Conservation (phyloP, 2,797 vertebrate genomes). For the Chromis chromis region DNA sequence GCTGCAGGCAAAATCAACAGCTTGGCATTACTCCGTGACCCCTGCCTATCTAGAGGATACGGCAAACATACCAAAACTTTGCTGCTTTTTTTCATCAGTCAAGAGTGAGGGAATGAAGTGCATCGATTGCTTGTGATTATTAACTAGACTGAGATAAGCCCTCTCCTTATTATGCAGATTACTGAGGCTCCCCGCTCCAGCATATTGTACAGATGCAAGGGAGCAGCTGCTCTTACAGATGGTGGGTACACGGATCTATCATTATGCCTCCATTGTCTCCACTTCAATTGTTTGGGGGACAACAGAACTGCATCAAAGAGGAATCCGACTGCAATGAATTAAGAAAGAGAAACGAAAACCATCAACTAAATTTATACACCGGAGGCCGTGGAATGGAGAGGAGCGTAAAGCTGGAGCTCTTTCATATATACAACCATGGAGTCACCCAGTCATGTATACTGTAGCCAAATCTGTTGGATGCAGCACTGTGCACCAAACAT, state of each 20-base stretch:
- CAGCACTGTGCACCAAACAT: conserved; percentile 87
- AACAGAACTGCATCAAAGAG: conserved; percentile 90
- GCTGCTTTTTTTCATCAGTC: conserved; percentile 79
- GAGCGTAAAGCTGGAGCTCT: conserved; percentile 83
- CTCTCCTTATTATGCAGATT: conserved; percentile 99
- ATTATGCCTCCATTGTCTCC: conserved; percentile 99
- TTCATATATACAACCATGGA: conserved; percentile 80
- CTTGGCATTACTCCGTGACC: conserved; percentile 88
- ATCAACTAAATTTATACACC: conserved; percentile 90
- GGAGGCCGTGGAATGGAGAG: conserved; percentile 83
- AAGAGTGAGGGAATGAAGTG: conserved; percentile 97
- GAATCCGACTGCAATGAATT: conserved; percentile 93
- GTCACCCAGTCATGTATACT: conserved; percentile 87
- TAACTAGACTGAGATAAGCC: conserved; percentile 99
- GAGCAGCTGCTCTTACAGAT: conserved; percentile 99
- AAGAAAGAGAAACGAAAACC: conserved; percentile 87
- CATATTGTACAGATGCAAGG: conserved; percentile 99
- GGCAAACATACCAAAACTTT: conserved; percentile 88
- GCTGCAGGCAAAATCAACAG: conserved; percentile 88
- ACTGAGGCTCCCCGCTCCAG: conserved; percentile 96
- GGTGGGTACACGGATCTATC: conserved; percentile 99
- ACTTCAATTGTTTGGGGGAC: conserved; percentile 93
- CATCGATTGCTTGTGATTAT: conserved; percentile 99
- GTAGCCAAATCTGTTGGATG: conserved; percentile 84
- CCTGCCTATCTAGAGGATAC: conserved; percentile 83